phyloP scores from a whole-genome alignment of 1,140 invertebrate genomes.

The Lucilia sericata region DNA sequence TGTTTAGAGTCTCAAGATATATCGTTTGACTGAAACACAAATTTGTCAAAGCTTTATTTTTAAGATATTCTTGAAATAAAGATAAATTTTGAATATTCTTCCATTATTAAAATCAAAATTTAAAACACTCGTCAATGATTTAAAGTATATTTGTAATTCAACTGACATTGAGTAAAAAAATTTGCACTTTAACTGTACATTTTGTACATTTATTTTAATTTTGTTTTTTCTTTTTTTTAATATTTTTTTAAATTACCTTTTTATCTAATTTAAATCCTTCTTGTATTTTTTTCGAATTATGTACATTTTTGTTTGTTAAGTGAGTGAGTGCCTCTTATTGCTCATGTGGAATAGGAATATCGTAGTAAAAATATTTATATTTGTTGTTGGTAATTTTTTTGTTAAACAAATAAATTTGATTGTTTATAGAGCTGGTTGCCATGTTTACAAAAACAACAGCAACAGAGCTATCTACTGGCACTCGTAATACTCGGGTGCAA shows the following conservation, averaged over 20 bases:
- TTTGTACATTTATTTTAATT: not conserved
- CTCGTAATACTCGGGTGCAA: not conserved
- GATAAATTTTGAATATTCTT: too few relatives aligned
- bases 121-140: too few relatives aligned
- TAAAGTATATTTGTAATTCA: not conserved
- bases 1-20: too few relatives aligned
- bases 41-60: too few relatives aligned
- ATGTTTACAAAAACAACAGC: not conserved
- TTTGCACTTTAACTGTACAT: not conserved
- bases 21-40: too few relatives aligned
- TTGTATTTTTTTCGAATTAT: not conserved
- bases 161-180: not conserved
- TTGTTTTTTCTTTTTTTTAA: not conserved
- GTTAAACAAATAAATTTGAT: not conserved
- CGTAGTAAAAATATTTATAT: not conserved
- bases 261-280: constrained; percentile 11
- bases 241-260: constrained; percentile 13
- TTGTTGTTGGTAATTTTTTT: too few relatives aligned
- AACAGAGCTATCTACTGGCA: not conserved
- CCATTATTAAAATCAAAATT: too few relatives aligned
- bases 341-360: not conserved
- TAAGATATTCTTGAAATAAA: too few relatives aligned
- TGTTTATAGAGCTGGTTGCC: constrained; percentile 3
- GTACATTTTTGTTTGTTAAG: not conserved
- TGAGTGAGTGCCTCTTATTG: constrained; percentile 7